phyloP scores from a whole-genome alignment of 2,888 invertebrate genomes.

The Pristionchus mayeri region DNA sequence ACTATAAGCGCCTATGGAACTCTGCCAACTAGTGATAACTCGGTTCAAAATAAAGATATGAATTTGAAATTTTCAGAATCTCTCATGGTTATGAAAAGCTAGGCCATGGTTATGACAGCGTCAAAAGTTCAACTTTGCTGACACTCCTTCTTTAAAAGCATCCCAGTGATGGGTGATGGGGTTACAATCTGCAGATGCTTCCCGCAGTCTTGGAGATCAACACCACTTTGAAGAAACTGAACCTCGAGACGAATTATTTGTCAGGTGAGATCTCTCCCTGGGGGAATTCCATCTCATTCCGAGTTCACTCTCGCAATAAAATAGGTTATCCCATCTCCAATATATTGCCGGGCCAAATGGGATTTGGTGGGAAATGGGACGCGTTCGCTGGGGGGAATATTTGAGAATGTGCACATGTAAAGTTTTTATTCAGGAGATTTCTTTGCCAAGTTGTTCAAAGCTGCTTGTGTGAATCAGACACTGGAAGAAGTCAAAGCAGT shows the following conservation, averaged over 20 bases:
- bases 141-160: no score
- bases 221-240: constrained; percentile 78
- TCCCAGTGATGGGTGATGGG: no score
- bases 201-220: constrained; percentile 81
- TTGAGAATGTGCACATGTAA: constrained; percentile 72
- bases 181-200: constrained; percentile 74
- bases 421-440: constrained; percentile 86
- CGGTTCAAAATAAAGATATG: no score
- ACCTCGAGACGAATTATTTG: constrained; percentile 88
- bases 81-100: no score
- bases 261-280: constrained; percentile 79
- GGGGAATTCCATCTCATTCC: constrained; percentile 67
- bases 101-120: no score
- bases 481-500: constrained; percentile 95
- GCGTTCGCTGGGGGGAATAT: constrained; percentile 70
- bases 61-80: no score
- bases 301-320: neutral
- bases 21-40: no score
- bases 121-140: no score
- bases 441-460: constrained; percentile 87
- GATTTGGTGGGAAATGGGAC: constrained; percentile 71
- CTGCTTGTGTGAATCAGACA: constrained; percentile 88
- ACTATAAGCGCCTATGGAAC: no score
- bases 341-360: neutral
- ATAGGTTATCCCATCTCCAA: neutral